phyloP scores from a whole-genome alignment of 1,140 invertebrate species.

The Muscidifurax raptorellus region DNA sequence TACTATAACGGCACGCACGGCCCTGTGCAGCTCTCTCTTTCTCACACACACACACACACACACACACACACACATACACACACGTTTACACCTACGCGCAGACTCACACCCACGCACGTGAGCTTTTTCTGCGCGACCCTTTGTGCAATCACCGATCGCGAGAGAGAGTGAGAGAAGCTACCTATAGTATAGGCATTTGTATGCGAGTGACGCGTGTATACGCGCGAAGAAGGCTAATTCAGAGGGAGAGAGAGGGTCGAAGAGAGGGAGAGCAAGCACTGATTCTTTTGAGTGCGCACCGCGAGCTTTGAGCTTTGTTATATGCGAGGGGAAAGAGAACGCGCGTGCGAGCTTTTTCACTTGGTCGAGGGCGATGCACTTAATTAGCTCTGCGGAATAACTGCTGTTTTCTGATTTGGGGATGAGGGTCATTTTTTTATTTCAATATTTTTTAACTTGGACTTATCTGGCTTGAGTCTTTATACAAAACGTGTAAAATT shows the following conservation, averaged over 20 bases:
- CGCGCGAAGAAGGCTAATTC: conserved; percentile 21
- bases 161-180: not conserved
- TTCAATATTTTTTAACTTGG: too few relatives aligned
- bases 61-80: not conserved
- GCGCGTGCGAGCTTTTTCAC: not conserved
- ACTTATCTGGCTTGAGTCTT: too few relatives aligned
- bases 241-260: not conserved
- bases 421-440: not conserved
- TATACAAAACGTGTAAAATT: too few relatives aligned
- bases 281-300: not conserved
- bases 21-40: not conserved
- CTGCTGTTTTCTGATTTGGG: not conserved
- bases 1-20: conserved; percentile 59
- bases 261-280: not conserved
- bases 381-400: not conserved
- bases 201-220: not conserved
- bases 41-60: not conserved
- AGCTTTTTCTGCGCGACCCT: not conserved
- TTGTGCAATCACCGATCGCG: conserved; percentile 20
- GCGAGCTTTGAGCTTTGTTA: not conserved
- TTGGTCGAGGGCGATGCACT: not conserved
- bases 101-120: not conserved
- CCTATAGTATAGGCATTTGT: not conserved
- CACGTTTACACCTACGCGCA: not conserved
- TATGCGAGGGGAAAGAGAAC: not conserved